Conservation (phyloP, 2,113 vertebrate species). For the Cyanoderma ruficeps region DNA sequence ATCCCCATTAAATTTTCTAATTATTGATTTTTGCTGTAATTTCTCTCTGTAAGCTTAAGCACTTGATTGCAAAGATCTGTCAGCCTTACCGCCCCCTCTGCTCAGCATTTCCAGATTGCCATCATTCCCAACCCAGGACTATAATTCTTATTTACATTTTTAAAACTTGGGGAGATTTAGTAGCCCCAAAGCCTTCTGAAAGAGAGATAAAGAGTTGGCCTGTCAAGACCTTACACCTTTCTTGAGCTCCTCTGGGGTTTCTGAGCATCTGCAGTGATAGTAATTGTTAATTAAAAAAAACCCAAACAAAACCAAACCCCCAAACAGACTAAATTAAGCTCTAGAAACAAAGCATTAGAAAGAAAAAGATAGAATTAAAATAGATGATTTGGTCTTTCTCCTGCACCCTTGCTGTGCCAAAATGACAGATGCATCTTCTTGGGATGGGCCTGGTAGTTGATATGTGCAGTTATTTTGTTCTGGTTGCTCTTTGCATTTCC, state of each 20-base stretch:
- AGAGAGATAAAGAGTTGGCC: background rate
- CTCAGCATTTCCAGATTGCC: background rate
- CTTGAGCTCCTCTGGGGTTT: background rate
- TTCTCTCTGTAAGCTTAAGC: background rate
- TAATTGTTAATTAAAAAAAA: background rate
- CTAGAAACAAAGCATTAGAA: background rate
- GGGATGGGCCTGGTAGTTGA: background rate
- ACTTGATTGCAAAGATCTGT: background rate
- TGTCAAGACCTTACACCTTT: background rate
- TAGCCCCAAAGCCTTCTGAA: background rate
- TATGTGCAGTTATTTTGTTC: background rate
- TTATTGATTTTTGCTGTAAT: background rate
- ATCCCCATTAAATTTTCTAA: background rate
- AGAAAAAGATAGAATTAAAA: background rate
- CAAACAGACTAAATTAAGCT: background rate
- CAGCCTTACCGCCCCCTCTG: background rate
- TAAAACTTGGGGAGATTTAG: background rate
- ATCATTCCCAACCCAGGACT: background rate
- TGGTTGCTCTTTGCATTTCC: background rate
- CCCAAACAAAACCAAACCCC: background rate
- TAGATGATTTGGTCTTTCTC: background rate
- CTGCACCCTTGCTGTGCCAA: background rate
- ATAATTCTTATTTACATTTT: background rate
- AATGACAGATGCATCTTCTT: background rate
- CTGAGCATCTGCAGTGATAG: rapidly evolving